Conservation (phyloP, 2,113 vertebrate species). For the Myrmophylax atrothorax region DNA sequence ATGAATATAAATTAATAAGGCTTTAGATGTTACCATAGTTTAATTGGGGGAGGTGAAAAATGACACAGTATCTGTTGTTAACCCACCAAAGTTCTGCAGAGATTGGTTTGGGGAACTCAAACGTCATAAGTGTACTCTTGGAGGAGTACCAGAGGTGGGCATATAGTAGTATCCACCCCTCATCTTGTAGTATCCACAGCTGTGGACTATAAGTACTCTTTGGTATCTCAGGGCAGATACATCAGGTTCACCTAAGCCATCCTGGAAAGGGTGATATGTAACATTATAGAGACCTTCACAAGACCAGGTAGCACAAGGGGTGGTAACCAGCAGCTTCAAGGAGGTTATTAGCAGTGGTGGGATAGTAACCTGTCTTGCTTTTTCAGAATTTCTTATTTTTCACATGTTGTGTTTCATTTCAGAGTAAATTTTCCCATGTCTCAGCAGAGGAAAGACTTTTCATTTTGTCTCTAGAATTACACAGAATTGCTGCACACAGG, state of each 20-base stretch:
- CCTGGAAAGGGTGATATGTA: not conserved
- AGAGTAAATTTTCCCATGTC: not conserved
- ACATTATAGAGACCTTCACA: not conserved
- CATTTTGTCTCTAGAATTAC: not conserved
- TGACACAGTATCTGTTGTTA: not conserved
- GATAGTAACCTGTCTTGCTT: not conserved
- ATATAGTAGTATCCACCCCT: not conserved
- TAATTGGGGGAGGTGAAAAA: not conserved
- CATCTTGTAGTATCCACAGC: not conserved
- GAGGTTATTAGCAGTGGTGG: not conserved
- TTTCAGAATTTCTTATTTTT: not conserved
- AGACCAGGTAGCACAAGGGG: not conserved
- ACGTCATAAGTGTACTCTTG: rapidly evolving
- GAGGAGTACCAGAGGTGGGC: not conserved
- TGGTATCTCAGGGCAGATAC: not conserved
- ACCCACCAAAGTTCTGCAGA: not conserved
- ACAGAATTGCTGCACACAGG: not conserved
- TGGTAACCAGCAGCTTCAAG: not conserved
- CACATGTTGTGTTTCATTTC: not conserved
- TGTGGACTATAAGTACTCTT: not conserved
- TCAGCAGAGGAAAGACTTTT: not conserved
- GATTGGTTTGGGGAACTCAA: not conserved
- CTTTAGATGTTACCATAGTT: not conserved
- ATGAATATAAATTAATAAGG: not conserved
- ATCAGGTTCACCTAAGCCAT: not conserved